Base-by-base conservation (phyloP, 1,140 invertebrate species). In the Drosophila pandora region DNA sequence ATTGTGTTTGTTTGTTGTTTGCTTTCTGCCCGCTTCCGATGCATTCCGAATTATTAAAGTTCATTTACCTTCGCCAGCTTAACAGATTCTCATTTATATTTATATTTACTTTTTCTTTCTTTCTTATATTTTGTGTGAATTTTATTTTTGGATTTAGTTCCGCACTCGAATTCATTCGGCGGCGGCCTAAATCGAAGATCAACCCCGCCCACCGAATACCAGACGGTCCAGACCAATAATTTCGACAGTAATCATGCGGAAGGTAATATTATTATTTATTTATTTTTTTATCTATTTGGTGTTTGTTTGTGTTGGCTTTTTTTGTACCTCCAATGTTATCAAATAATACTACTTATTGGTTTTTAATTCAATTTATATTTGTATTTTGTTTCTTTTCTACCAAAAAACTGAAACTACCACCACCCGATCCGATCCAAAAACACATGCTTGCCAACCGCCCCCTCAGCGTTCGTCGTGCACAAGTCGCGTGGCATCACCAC, bases 401-500 rank as follows among this genome's bases (percentile, higher is more conserved):
- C 48, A 39, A 41, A 43, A 45, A 43, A 17, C 41, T 5, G 21
- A 21, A 43, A 13, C 41, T 2, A 70, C 61, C 43, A 73, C 39
- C 52, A 17, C 58, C 62, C 60, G 17, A 39, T 49, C 62, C 60
- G 17, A 39, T 49, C 56, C 63, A 43, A 62, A 39, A 49, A 81
- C 76, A 72, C 76, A 54, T 67, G 67, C 83, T 82, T 77, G 23
- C 64, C 67, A 57, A 67, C 60, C 63, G 79, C 59, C 56, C 37
- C 37, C 52, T 60, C 74, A 90, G 95, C 95, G 48, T 97, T 97
- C 91, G 95, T 96, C 7, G 96, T 97, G 45, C 96, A 97, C 92
- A 93, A 95, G 76, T 95, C 95, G 47, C 94, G 94, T 85, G 95
- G 94, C 45, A 94, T 97, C 64, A 95, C 96, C 45, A 97, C 97